A percentile compares a stretch with the other conserved stretches of the same genome.
Evolutionary conservation across 2,888 invertebrate species (phyloP).

Genomic region (Taphrorychus bicolor): DNA sequence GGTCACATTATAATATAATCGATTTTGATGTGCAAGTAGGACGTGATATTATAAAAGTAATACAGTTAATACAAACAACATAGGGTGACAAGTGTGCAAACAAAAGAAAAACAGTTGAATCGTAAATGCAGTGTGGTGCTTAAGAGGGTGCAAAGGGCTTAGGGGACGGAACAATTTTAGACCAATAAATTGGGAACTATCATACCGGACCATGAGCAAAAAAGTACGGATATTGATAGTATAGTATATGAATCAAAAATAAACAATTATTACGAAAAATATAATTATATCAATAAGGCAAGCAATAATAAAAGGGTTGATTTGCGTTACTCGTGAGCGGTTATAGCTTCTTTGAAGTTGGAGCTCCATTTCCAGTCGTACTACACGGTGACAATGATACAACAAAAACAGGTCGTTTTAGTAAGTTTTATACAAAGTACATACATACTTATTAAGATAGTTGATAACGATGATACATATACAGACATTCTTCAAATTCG

Average conservation of each 20-base stretch:
- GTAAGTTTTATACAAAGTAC: not conserved
- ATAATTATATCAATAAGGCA: conserved; percentile 57
- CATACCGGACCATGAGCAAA: conserved; percentile 47
- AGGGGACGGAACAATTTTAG: conserved; percentile 41
- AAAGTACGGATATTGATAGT: conserved; percentile 42
- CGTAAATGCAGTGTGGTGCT: conserved; percentile 8
- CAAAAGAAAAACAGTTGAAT: conserved; percentile 4
- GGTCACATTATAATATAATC: too few relatives aligned
- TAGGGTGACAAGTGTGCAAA: conserved; percentile 7
- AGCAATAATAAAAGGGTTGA: conserved; percentile 63
- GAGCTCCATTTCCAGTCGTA: conserved; percentile 96
- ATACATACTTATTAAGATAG: not conserved
- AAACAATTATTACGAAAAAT: conserved; percentile 41
- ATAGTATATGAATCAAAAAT: conserved; percentile 2
- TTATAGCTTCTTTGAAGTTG: conserved; percentile 96
- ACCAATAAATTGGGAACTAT: conserved; percentile 57
- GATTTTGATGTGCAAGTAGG: not conserved
- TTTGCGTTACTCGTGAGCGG: conserved; percentile 78
- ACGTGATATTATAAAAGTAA: not conserved
- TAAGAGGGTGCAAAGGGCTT: conserved; percentile 8
- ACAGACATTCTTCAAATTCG: too few relatives aligned
- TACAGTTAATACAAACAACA: not conserved
- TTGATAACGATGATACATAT: too few relatives aligned
- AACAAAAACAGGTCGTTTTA: conserved; percentile 50
- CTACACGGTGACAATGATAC: conserved; percentile 60